Evolutionary conservation across 2,888 invertebrate genomes (phyloP), one percentile per base, ranked within the genome.

Genomic region (Sminthurides aquaticus): DNA sequence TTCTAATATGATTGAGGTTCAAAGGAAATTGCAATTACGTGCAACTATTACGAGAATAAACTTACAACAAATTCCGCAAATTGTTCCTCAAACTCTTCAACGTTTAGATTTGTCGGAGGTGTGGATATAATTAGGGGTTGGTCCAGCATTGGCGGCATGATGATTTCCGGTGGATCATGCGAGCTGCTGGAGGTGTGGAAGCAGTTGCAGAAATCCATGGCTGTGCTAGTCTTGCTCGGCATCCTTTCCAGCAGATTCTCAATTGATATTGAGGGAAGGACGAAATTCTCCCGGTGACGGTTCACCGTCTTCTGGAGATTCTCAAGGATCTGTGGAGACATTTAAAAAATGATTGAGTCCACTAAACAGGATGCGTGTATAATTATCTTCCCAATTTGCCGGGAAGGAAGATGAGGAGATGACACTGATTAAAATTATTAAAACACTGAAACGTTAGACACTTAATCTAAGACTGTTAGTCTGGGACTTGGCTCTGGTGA

Each of bases 41-140:
- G 48, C 15, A 11, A 43, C 11, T 11, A 15, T 43, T 15, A 29
- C 29, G 22, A 25, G 25, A 5, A 49, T 54, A 25, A 61, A 83
- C 87, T 84, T 78, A 89, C 90, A 79, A 96, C 94, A 74, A 96
- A 85, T 80, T 96, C 95, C 8, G 93, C 89, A 80, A 96, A 95
- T 82, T 91, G 94, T 70, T 88, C 87, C 79, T 96, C 92, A 74
- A 96, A 83, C 80, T 96, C 95, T 75, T 91, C 91, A 76, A 89
- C 87, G 1, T 91, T 88, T 29, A 69, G 24, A 93, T 95, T 92
- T 94, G 91, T 80, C 29, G 95, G 95, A 77, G 91, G 87, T 0
- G 64, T 34, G 49, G 57, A 58, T 25, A 64, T 49, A 5, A 64
- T 52, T n/a, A 64, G 49, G 52, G 57, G 49, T 49, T 58, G 58